Base-by-base conservation (phyloP, 2,113 vertebrate species). In the Nesogale talazaci region DNA sequence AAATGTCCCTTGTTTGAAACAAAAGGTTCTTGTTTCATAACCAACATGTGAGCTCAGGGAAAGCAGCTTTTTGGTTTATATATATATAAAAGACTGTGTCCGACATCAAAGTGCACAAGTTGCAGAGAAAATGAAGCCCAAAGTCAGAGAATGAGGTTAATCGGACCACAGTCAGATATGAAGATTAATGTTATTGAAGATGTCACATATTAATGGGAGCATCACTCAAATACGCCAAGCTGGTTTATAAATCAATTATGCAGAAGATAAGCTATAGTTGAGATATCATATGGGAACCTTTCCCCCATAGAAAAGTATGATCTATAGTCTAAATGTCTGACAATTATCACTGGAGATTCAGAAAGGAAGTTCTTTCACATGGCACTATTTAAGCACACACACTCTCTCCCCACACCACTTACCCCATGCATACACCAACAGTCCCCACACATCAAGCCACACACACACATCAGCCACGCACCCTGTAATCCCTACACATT, bases 261-360 rank as follows among this genome's bases (percentile, higher is more conserved):
- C 20, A 70, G 36, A 59, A 79, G 36, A 59, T 11, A 17, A 69
- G 40, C 52, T 90, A 23, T 40, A 25, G 34, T 36, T 4, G n/a
- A 67, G 2, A 67, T 42, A 38, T 34, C 8, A 10, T 42, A 12
- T 52, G 63, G 42, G 19, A 57, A 19, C n/a, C 46, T 36, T 74
- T 77, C 74, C 27, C 31, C 67, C 80, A 46, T 25, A 77, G 27
- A 76, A 77, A 61, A 83, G 34, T n/a, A 59, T 40, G 11, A 84
- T 36, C 46, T 52, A 9, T 69, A 25, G 34, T 83, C 36, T 29
- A 63, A 23, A 19, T 25, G 23, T 19, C 27, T 86, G 52, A 15
- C 56, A 63, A 14, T 57, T 59, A 63, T 22, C 42, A 90, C 72
- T 83, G 72, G 63, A 88, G 9, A 57, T 93, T 95, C 84, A 81